A percentile compares a stretch with the other conserved stretches of the same genome.
phyloP scores from a whole-genome alignment of 1,140 invertebrate genomes.

The Lepidurus apus region DNA sequence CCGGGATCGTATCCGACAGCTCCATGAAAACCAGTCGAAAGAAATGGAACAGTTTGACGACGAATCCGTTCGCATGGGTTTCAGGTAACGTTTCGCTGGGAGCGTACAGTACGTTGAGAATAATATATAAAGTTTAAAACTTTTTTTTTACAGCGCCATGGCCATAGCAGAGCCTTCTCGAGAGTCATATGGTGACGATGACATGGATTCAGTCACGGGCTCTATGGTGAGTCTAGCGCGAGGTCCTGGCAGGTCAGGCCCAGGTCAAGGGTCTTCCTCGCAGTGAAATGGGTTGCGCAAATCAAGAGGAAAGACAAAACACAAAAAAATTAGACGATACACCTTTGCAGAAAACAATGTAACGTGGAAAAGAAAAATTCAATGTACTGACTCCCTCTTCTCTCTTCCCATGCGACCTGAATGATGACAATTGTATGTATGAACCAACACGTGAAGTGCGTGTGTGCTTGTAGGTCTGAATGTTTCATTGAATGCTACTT shows the following conservation, averaged over 20 bases:
- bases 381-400: conserved; percentile 1
- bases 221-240: conserved; percentile 76
- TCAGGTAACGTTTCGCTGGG: conserved; percentile 57
- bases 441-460: background rate
- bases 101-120: background rate
- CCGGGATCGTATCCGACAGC: conserved; percentile 73
- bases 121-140: conserved; percentile 27
- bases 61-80: conserved; percentile 84
- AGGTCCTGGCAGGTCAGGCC: background rate
- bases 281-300: background rate
- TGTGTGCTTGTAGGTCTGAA: conserved; percentile 11
- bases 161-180: conserved; percentile 82
- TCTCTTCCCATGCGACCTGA: background rate
- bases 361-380: conserved; percentile 2
- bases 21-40: conserved; percentile 80
- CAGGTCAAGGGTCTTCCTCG: conserved; percentile 1
- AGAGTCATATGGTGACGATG: conserved; percentile 77
- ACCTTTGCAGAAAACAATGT: background rate
- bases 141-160: conserved; percentile 63
- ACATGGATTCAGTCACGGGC: conserved; percentile 77
- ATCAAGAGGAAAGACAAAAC: background rate
- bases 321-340: background rate
- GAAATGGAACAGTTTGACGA: conserved; percentile 91
- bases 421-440: conserved; percentile 7
- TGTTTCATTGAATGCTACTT: background rate